Conservation (phyloP, 2,797 vertebrate species). For the Coregonus suidteri region DNA sequence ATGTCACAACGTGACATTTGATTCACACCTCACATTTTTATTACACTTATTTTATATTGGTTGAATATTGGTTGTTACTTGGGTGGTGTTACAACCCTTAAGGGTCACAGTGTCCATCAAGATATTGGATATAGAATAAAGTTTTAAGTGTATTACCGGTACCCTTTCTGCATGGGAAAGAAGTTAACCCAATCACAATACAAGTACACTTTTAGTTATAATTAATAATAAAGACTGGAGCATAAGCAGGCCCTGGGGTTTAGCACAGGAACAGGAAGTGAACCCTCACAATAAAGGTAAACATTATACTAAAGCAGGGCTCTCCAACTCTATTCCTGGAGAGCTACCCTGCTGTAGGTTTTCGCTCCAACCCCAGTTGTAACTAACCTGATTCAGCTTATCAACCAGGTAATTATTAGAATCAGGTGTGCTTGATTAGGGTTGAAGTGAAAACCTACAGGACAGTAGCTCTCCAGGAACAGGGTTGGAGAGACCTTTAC, state of each 20-base stretch:
- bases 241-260: not conserved
- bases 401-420: too few species aligned
- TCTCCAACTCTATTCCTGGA: too few species aligned
- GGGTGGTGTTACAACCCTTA: not conserved
- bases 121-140: not conserved
- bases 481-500: too few species aligned
- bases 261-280: not conserved
- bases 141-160: not conserved
- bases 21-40: not conserved
- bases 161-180: not conserved
- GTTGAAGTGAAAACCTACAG: too few species aligned
- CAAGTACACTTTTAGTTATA: not conserved
- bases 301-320: too few species aligned
- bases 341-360: too few species aligned
- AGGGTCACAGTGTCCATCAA: not conserved
- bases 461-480: too few species aligned
- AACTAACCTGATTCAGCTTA: too few species aligned
- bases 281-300: not conserved
- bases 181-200: not conserved
- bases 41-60: not conserved
- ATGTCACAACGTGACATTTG: conserved; percentile 32
- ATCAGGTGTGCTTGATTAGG: too few species aligned
- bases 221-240: conserved; percentile 18
- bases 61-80: not conserved
- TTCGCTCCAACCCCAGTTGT: too few species aligned